These are phyloP conservation scores for Setophaga kirtlandii DNA, from an alignment of 2,113 vertebrate genomes.

Conservation along the genomic window DNA sequence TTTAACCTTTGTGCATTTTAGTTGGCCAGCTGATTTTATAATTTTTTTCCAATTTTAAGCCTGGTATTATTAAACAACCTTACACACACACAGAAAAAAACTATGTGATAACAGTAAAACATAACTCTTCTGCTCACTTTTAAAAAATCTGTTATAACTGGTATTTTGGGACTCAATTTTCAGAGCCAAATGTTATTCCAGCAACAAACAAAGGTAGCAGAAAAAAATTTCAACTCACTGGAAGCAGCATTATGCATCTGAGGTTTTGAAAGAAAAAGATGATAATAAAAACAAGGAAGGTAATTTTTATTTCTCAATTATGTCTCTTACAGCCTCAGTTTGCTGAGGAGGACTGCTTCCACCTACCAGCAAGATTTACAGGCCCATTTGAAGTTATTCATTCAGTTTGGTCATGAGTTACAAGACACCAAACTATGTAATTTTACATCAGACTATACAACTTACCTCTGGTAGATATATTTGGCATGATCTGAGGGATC, in stretches of 20 bases:
- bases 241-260: background rate
- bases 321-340: background rate
- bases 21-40: accelerated
- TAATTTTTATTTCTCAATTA: background rate
- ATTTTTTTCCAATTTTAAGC: background rate
- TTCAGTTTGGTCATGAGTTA: background rate
- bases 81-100: background rate
- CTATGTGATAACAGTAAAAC: background rate
- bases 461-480: constrained; percentile 88
- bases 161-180: background rate
- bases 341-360: background rate
- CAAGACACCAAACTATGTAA: background rate
- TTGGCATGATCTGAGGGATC: constrained; percentile 87
- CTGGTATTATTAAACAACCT: background rate
- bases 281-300: background rate
- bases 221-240: background rate
- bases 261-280: background rate
- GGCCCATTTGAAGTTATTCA: background rate
- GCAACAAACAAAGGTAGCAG: background rate
- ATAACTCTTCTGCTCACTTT: background rate
- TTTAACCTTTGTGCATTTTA: background rate
- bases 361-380: background rate
- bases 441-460: background rate
- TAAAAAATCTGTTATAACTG: background rate
- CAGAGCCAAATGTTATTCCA: background rate